Evolutionary conservation across 2,888 invertebrate species (phyloP), one percentile per base, ranked within the genome.

Genomic region (Drosophila robusta): DNA sequence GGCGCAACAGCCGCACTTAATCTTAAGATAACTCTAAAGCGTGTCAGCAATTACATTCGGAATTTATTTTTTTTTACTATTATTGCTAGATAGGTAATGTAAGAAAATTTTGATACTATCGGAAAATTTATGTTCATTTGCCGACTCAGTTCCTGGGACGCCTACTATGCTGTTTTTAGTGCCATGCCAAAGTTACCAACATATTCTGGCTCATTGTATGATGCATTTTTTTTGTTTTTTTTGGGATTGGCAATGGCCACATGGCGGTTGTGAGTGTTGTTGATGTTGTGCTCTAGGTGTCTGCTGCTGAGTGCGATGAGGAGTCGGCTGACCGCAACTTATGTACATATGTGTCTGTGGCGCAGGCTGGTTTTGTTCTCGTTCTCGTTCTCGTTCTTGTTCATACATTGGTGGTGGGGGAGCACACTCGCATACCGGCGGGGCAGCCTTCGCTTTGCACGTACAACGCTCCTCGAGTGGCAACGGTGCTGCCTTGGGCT

Each of bases 171-270:
- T 39, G 9, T 9, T n/a, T 16, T 9, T 12, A 4, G 34, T 12
- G 9, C 8, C 3, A 3, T 14, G 14, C n/a, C 3, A 8, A 7
- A n/a, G 14, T 38, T 14, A 1, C 38, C n/a, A 14, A 14, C 8
- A 3, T 6, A 14, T 7, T 16, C 16, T 4, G 4, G 2, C 3
- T 68, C 9, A 85, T 52, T 86, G 87, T 29, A 80, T 83, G 18
- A 42, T 11, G 42, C 80, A 88, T 26, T 70, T 82, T 34, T 86
- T 88, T 11, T 61, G 66, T 12, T 61, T 68, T 12, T 32, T 54
- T 2, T 24, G 32, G 2, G 36, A 5, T 8, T 26, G 4, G 8
- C 70, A 70, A 32, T 71, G 70, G 12, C 18, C 41, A 50, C 75
- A 75, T 0, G 12, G 14, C 1, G 32, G 14, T 0, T 11, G 2